Evolutionary conservation across 2,888 invertebrate genomes (phyloP).

Genomic region (Diabrotica balteata): DNA sequence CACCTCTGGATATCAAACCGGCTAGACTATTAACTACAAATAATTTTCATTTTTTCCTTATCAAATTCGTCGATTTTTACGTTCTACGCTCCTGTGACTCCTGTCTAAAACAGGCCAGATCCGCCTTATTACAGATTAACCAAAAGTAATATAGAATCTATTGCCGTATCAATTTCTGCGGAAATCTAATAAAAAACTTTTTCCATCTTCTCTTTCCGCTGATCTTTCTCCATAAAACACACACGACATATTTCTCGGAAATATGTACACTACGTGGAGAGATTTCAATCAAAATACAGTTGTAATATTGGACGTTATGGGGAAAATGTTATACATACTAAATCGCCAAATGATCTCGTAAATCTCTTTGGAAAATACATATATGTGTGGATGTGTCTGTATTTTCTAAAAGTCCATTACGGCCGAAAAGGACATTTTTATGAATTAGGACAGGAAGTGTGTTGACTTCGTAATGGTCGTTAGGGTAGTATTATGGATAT

Average conservation of each 20-base stretch:
- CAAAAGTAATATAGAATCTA: not conserved
- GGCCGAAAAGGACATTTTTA: constrained; percentile 18
- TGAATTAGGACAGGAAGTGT: constrained; percentile 10
- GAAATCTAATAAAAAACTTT: not conserved
- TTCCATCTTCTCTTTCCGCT: not conserved
- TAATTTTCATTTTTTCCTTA: no score
- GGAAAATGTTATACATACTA: constrained; percentile 1
- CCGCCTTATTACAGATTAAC: no score
- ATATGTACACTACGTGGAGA: constrained; percentile 1
- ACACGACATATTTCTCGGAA: not conserved
- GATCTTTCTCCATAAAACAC: not conserved
- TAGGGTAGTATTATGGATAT: no score
- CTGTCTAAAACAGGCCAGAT: no score
- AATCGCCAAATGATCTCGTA: not conserved
- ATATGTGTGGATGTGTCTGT: not conserved
- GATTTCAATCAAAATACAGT: not conserved
- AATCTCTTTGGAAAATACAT: not conserved
- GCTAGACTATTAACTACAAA: no score
- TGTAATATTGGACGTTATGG: not conserved
- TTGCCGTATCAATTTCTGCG: not conserved
- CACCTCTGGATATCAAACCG: no score
- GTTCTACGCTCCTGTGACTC: no score
- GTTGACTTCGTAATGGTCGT: no score
- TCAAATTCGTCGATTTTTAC: no score
- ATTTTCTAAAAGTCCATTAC: constrained; percentile 9